phyloP scores from a whole-genome alignment of 2,113 vertebrate genomes.

The Albula goreensis region DNA sequence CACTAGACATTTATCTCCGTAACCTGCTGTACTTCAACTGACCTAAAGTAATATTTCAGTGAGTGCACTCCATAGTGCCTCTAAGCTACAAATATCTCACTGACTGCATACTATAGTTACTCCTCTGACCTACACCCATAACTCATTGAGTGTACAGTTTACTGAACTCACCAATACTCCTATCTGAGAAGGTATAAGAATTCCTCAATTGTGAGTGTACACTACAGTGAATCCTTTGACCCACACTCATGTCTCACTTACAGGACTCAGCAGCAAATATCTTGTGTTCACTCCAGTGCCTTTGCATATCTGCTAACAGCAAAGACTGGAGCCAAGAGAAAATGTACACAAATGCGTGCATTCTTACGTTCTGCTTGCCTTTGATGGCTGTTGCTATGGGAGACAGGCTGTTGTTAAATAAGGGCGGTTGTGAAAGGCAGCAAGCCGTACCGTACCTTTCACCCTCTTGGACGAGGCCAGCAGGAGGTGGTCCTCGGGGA shows the following conservation, averaged over 20 bases:
- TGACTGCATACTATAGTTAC: background rate
- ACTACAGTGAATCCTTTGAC: background rate
- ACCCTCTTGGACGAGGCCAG: constrained; percentile 98
- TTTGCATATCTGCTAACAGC: constrained; percentile 12
- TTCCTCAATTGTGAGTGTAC: background rate
- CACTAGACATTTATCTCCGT: too few species aligned
- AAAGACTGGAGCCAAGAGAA: constrained; percentile 2
- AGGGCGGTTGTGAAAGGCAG: background rate
- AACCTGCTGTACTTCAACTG: background rate
- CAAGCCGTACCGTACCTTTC: constrained; percentile 78
- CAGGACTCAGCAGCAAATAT: background rate
- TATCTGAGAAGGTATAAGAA: too few species aligned
- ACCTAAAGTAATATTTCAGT: background rate
- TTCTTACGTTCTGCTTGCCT: background rate
- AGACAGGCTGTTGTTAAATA: background rate
- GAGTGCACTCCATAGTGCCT: background rate
- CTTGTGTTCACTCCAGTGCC: too few species aligned
- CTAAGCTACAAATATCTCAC: background rate
- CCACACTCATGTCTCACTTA: background rate
- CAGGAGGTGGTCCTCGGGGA: constrained; percentile 97
- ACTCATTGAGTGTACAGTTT: background rate
- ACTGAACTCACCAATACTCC: background rate
- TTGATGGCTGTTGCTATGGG: background rate
- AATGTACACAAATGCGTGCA: background rate
- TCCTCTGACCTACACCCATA: background rate